Percentiles rank a stretch among this genome's conserved stretches.
Conservation (phyloP, 2,113 vertebrate genomes). For the Daphoenositta chrysoptera region DNA sequence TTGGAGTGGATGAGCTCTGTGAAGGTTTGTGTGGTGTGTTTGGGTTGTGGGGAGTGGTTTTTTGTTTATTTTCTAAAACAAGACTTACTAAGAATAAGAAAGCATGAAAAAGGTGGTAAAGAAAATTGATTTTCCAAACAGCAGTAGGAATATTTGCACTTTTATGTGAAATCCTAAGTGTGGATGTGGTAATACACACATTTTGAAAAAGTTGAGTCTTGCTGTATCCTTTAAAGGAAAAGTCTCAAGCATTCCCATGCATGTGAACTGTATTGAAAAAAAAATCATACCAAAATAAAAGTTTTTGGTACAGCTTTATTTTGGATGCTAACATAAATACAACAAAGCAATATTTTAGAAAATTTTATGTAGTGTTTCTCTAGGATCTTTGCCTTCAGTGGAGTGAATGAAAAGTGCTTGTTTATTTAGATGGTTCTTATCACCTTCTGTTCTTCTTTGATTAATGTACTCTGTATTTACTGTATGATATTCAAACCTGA, state of each 20-base stretch:
- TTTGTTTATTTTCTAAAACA: neutral
- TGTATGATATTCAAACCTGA: neutral
- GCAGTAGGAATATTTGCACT: neutral
- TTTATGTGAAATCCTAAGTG: neutral
- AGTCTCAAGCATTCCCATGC: neutral
- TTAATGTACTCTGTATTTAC: neutral
- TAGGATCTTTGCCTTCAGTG: neutral
- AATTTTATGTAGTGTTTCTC: neutral
- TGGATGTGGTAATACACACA: rapidly evolving
- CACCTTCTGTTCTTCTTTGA: neutral
- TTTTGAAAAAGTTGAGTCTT: neutral
- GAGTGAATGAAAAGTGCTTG: neutral
- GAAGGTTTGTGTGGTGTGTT: neutral
- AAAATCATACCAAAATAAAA: neutral
- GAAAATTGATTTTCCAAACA: neutral
- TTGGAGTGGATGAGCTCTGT: neutral
- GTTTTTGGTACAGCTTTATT: neutral
- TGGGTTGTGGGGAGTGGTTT: neutral
- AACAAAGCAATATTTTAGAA: neutral
- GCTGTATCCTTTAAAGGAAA: neutral
- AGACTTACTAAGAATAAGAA: neutral
- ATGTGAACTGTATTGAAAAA: neutral
- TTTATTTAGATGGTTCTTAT: neutral
- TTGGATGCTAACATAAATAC: rapidly evolving
- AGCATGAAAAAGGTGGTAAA: neutral